Percentiles rank a stretch among this genome's conserved stretches.
These are phyloP conservation scores for Drosophila auraria DNA, from an alignment of 1,140 invertebrate species.

Conservation along the genomic window DNA sequence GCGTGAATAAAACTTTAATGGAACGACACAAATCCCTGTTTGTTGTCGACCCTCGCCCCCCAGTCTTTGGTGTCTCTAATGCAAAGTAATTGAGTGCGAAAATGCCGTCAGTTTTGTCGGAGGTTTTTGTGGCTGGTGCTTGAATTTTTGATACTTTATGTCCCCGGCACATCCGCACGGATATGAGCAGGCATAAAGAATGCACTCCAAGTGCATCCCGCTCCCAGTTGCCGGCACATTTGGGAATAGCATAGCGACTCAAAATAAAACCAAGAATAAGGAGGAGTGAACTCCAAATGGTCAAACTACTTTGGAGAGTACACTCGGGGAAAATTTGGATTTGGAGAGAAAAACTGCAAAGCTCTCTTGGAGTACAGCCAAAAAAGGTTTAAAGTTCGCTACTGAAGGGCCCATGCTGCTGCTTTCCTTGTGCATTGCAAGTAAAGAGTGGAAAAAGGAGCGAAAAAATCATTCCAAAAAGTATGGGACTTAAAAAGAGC, in stretches of 20 bases:
- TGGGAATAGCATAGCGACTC: slow-evolving; percentile 18
- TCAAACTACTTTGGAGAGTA: slow-evolving; percentile 56
- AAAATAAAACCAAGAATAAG: slow-evolving; percentile 16
- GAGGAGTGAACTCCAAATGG: slow-evolving; percentile 26
- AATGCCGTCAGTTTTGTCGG: slow-evolving; percentile 75
- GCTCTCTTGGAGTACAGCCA: too few relatives aligned
- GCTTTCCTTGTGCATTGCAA: too few relatives aligned
- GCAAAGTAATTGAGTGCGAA: slow-evolving; percentile 85
- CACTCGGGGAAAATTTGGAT: slow-evolving; percentile 9
- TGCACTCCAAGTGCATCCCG: slow-evolving; percentile 61
- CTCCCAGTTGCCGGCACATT: slow-evolving; percentile 17
- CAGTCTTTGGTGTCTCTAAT: slow-evolving; percentile 71
- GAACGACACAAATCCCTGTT: slow-evolving; percentile 84
- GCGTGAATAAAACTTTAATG: slow-evolving; percentile 85
- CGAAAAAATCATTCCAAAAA: too few relatives aligned
- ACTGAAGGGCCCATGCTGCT: too few relatives aligned
- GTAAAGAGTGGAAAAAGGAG: too few relatives aligned
- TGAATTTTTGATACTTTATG: slow-evolving; percentile 58
- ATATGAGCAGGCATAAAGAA: slow-evolving; percentile 46
- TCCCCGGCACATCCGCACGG: slow-evolving; percentile 51
- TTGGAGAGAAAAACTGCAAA: too few relatives aligned
- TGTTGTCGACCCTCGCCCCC: slow-evolving; percentile 13
- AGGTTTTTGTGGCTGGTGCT: slow-evolving; percentile 49
- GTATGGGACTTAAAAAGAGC: too few relatives aligned
- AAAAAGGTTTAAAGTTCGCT: too few relatives aligned